Evolutionary conservation across 1,140 invertebrate species (phyloP).

Genomic region (Phymastichus coffea): DNA sequence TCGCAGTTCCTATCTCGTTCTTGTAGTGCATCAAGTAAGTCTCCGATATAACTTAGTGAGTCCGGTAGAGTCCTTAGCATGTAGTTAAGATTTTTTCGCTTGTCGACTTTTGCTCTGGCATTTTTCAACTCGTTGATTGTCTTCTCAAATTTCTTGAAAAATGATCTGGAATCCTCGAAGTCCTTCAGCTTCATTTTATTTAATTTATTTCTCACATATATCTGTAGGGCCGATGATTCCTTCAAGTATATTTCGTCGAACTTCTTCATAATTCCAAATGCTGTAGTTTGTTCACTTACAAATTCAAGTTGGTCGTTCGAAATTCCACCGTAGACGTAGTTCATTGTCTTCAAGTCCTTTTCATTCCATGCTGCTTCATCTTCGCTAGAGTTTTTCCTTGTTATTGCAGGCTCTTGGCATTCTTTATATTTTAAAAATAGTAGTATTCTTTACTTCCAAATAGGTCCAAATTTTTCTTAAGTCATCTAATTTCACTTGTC

Average conservation of each 20-base stretch:
- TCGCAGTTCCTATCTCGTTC: constrained; percentile 45
- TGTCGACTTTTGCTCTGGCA: constrained; percentile 37
- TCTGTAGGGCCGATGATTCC: too few relatives aligned
- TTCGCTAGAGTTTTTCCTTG: background rate
- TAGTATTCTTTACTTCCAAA: constrained; percentile 22
- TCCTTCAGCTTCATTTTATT: constrained; percentile 10
- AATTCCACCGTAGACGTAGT: constrained; percentile 11
- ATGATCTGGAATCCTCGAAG: constrained; percentile 8
- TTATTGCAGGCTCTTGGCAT: background rate
- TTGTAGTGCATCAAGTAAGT: constrained; percentile 26
- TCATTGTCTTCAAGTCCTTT: constrained; percentile 5
- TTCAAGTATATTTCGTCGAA: too few relatives aligned
- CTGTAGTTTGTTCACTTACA: constrained; percentile 4
- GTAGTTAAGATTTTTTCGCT: constrained; percentile 37
- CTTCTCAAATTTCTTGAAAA: too few relatives aligned
- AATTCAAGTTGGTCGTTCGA: constrained; percentile 16
- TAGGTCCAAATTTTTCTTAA: too few relatives aligned
- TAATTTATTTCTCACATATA: too few relatives aligned
- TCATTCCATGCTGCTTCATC: background rate
- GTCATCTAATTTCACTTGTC: too few relatives aligned
- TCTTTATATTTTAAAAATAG: constrained; percentile 24
- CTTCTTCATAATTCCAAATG: constrained; percentile 6
- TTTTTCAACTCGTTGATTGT: too few relatives aligned
- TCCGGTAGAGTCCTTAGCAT: too few relatives aligned
- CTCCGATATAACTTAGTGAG: too few relatives aligned